Conservation (phyloP, 2,113 vertebrate species). For the Mirounga angustirostris region DNA sequence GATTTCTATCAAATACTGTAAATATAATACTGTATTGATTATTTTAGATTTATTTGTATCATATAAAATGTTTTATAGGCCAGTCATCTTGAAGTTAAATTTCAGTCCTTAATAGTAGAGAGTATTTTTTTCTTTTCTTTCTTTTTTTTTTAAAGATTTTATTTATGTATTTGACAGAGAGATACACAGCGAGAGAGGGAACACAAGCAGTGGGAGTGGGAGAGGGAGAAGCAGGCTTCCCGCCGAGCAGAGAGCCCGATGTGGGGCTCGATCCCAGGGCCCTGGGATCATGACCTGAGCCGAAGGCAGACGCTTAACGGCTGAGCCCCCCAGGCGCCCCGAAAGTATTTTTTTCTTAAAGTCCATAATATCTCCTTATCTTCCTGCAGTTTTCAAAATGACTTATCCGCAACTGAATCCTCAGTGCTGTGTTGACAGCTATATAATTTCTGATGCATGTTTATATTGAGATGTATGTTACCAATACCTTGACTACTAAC, state of each 20-base stretch:
- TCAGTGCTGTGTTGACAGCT: background rate
- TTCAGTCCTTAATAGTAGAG: background rate
- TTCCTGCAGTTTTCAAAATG: constrained; percentile 27
- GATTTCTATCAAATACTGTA: background rate
- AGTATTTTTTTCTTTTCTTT: background rate
- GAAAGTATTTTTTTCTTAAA: background rate
- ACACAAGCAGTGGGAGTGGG: no score
- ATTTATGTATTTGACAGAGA: no score
- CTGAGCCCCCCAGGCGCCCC: no score
- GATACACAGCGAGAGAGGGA: no score
- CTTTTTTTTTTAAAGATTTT: no score
- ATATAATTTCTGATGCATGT: background rate
- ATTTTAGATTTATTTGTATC: background rate
- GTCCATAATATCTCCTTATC: background rate
- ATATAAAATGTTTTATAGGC: background rate
- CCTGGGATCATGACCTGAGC: no score
- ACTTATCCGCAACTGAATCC: background rate
- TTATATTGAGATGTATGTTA: background rate
- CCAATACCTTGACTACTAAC: background rate
- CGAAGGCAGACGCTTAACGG: no score
- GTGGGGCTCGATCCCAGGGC: no score
- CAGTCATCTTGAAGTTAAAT: constrained; percentile 7
- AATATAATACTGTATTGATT: background rate
- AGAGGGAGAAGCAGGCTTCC: no score
- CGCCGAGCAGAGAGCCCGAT: no score